Base-by-base conservation (phyloP, 2,797 vertebrate genomes). In the Fratercula arctica region DNA sequence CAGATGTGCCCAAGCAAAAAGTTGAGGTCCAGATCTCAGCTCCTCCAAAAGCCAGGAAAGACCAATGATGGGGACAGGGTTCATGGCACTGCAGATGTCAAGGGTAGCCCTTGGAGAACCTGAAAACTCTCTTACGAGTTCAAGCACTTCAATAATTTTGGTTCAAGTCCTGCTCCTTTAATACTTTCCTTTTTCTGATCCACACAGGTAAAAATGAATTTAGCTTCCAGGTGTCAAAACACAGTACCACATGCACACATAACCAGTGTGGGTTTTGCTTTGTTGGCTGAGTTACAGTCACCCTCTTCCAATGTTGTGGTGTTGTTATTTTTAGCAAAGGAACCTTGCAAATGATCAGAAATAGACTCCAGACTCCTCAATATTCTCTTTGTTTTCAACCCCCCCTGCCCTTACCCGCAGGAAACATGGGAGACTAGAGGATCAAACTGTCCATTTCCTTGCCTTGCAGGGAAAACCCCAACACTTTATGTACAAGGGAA, bases 231-330 rank as follows among this genome's bases (percentile, higher is more conserved):
- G 9, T 76, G 74, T 75, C 57, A 56, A 41, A 48, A 21, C 67
- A n/a, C 17, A 33, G 6, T 16, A 29, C 20, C 53, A 41, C 0
- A 1, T 39, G 16, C 5, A 17, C 1, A 1, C 29, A 18, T 39
- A 74, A 18, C 35, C 54, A 48, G 10, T 5, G 16, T 46, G 46
- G 20, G 39, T 54, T 87, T 83, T 90, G 16, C 18, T 41, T 64
- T 68, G 13, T n/a, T 41, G 50, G 9, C 54, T 37, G 16, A 51
- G 13, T 63, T 46, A 41, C 7, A 23, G 53, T 45, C 54, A 19
- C 35, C 6, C 14, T 46, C 54, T 19, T 61, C 57, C 43, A 39
- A 14, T 48, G 68, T 17, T 54, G 21, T 59, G 35, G 31, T 53
- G 8, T 16, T 29, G 9, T 21, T 45, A 10, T 41, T 53, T 75